These are phyloP conservation scores for Semotilus atromaculatus DNA, from an alignment of 2,797 vertebrate species.

Conservation along the genomic window DNA sequence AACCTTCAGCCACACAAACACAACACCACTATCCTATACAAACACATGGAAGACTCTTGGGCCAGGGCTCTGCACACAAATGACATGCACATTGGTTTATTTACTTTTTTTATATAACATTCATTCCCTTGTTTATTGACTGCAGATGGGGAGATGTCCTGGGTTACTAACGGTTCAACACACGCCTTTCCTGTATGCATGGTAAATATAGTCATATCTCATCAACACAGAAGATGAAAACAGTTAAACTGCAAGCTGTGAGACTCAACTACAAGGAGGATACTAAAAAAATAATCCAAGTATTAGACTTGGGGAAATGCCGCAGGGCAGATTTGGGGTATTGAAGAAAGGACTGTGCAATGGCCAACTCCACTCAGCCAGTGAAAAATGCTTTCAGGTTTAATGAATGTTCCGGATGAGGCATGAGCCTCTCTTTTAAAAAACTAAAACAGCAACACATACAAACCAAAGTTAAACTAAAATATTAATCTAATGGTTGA, in stretches of 20 bases:
- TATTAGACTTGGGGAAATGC: background rate
- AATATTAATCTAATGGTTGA: background rate
- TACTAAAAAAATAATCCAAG: background rate
- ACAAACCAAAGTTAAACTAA: slow-evolving; percentile 1
- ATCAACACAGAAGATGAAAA: slow-evolving; percentile 26
- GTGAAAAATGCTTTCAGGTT: slow-evolving; percentile 19
- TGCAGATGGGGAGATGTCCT: slow-evolving; percentile 56
- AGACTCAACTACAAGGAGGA: background rate
- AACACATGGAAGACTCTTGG: slow-evolving; percentile 25
- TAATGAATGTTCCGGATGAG: slow-evolving; percentile 40
- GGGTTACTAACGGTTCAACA: slow-evolving; percentile 23
- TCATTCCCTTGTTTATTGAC: slow-evolving; percentile 56
- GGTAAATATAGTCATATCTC: slow-evolving; percentile 22
- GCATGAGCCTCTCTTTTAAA: slow-evolving; percentile 1
- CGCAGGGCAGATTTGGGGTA: background rate
- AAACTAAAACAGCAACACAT: slow-evolving; percentile 21
- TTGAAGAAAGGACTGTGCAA: slow-evolving; percentile 24
- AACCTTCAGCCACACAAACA: slow-evolving; percentile 52
- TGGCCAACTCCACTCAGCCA: slow-evolving; percentile 16
- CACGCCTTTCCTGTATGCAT: slow-evolving; percentile 39
- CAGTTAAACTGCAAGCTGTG: slow-evolving; percentile 9
- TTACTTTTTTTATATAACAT: slow-evolving; percentile 54
- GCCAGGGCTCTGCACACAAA: slow-evolving; percentile 16
- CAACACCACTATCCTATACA: slow-evolving; percentile 52
- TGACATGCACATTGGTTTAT: slow-evolving; percentile 55